phyloP scores from a whole-genome alignment of 1,140 invertebrate species.

The Sitobion miscanthi region DNA sequence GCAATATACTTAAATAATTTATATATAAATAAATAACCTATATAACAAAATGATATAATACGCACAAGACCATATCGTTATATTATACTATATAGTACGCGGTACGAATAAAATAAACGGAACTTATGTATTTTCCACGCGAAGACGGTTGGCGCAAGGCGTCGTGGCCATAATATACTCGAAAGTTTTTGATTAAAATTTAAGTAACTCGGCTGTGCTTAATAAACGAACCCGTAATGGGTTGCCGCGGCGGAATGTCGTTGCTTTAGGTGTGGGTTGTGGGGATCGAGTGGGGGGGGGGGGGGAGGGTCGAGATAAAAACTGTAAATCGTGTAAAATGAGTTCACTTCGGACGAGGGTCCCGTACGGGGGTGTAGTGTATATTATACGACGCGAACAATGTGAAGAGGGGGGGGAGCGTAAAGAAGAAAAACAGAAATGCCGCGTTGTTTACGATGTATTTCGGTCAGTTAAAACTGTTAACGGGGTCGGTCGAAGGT shows the following conservation, averaged over 20 bases:
- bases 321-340: not conserved
- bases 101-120: constrained; percentile 38
- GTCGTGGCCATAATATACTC: not conserved
- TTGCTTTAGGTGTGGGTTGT: not conserved
- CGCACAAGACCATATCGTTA: not conserved
- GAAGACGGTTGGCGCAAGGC: not conserved
- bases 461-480: not conserved
- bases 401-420: not conserved
- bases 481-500: not conserved
- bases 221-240: constrained; percentile 17
- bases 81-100: not conserved
- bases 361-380: not conserved
- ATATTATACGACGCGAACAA: not conserved
- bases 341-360: not conserved
- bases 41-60: not conserved
- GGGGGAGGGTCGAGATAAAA: not conserved
- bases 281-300: not conserved
- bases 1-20: not conserved
- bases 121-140: constrained; percentile 28
- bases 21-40: not conserved
- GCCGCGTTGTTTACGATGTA: not conserved
- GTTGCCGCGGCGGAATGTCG: not conserved
- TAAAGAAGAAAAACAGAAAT: not conserved
- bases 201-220: constrained; percentile 35
- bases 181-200: constrained; percentile 56